Conservation (phyloP, 2,113 vertebrate species). For the Indicator indicator region DNA sequence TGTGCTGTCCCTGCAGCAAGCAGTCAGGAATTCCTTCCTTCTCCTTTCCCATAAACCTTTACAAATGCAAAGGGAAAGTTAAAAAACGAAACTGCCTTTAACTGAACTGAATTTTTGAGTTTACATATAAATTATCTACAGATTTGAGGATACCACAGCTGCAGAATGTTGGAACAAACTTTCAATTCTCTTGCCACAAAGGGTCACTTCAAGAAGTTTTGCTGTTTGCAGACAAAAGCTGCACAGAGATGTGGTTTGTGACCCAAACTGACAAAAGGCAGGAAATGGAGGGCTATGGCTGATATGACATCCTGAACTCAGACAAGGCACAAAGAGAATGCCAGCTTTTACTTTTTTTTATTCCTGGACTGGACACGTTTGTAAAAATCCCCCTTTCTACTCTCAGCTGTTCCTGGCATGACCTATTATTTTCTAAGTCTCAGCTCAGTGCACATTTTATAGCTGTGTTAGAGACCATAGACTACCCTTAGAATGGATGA, state of each 20-base stretch:
- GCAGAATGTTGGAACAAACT: neutral
- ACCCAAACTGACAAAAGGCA: neutral
- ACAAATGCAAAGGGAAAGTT: neutral
- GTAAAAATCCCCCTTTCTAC: neutral
- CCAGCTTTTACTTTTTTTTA: neutral
- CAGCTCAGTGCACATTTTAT: neutral
- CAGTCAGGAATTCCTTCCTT: neutral
- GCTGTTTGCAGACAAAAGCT: neutral
- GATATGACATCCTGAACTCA: neutral
- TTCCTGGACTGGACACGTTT: neutral
- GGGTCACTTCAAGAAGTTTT: neutral
- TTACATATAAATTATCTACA: neutral
- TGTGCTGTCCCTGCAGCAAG: fast-evolving
- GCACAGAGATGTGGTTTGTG: neutral
- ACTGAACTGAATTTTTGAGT: neutral
- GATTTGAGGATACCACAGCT: neutral
- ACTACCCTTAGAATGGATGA: neutral
- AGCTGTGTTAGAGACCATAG: neutral
- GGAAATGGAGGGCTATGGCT: neutral
- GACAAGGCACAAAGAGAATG: neutral
- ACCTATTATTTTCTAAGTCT: neutral
- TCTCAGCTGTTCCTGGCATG: neutral
- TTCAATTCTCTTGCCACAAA: neutral
- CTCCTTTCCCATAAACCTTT: neutral
- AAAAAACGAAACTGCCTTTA: neutral